Evolutionary conservation across 2,888 invertebrate genomes (phyloP), one percentile per base, ranked within the genome.

Genomic region (Tinea semifulvella): DNA sequence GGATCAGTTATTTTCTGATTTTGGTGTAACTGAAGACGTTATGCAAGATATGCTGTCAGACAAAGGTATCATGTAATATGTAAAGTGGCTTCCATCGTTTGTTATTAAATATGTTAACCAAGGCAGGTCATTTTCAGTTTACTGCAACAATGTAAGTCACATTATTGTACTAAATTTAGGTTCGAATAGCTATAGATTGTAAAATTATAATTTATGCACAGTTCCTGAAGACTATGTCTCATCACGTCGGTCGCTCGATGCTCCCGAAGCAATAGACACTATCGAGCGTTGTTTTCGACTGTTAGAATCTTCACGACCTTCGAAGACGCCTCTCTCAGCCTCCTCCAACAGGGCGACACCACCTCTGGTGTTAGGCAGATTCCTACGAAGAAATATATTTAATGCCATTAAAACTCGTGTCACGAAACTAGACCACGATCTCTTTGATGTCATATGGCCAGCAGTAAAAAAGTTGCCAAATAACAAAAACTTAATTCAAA

Each of bases 401-500:
- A 91, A 94, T 53, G 70, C 76, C 47, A 84, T 94, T 47, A 92
- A 91, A 74, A 68, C 81, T 48, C 85, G 92, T 55, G 82, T 91
- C 55, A 95, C 95, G 18, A 88, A 88, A 68, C 82, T 90, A 53
- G 94, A 94, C 65, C 93, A 94, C 65, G 92, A 90, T 62, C 84
- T 96, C 3, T 90, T 94, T 58, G 94, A 96, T 65, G 86, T 94
- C 17, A 90, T 95, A 60, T 93, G 92, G 88, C 94, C 95, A 10
- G 92, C 93, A 45, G 88, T 94, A 53, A 89, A 91, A 61, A 92
- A 91, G 65, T 81, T 91, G 43, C 87, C 88, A 1, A 69, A 77
- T 20, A 86, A 84, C 50, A 75, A 73, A 55, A 82, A 79, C 49
- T 74, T 85, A 49, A 52, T 77, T 28, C 77, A 80, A 56, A 83